Conservation (phyloP, 2,113 vertebrate genomes). For the Brienomyrus brachyistius region DNA sequence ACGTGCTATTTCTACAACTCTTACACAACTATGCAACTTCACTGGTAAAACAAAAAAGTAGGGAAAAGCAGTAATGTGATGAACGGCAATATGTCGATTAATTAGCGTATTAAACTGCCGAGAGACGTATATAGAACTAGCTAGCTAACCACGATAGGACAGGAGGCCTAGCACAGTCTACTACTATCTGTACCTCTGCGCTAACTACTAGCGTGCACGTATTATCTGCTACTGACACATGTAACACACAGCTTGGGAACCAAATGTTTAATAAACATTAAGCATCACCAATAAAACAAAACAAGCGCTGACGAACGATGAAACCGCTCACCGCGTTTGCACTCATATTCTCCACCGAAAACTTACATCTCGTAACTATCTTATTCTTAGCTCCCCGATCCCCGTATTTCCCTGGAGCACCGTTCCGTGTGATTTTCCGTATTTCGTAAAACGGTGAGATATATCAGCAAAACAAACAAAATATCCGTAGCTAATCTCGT, state of each 20-base stretch:
- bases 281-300: background rate
- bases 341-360: background rate
- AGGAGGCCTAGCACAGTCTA: background rate
- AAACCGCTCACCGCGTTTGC: background rate
- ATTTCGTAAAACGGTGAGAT: background rate
- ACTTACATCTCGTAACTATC: constrained; percentile 24
- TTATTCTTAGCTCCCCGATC: background rate
- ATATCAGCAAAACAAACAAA: background rate
- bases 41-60: background rate
- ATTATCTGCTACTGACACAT: background rate
- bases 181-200: background rate
- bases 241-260: background rate
- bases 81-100: background rate
- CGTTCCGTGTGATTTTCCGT: background rate
- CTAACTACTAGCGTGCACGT: background rate
- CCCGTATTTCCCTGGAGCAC: background rate
- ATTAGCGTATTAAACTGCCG: background rate
- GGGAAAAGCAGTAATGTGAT: background rate
- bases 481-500: background rate
- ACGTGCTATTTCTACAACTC: background rate
- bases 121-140: background rate
- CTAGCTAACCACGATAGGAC: background rate
- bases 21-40: background rate
- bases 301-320: background rate
- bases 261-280: background rate